A percentile compares a stretch with the other conserved stretches of the same genome.
These are phyloP conservation scores for Carettochelys insculpta DNA, from an alignment of 2,113 vertebrate species.

Conservation along the genomic window DNA sequence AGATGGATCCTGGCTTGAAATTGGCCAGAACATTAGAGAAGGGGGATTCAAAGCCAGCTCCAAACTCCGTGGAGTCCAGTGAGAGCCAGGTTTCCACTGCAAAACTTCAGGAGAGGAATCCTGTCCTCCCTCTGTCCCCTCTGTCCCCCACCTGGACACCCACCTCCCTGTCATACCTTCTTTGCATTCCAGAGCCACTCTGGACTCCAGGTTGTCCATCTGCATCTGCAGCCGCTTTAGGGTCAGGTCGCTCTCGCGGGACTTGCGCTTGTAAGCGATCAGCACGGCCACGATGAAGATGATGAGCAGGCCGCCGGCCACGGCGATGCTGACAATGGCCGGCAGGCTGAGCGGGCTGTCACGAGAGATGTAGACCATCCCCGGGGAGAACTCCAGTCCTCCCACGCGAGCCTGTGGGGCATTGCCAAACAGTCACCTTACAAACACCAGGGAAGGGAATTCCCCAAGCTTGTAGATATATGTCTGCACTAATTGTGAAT, in stretches of 20 bases:
- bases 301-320: conserved; percentile 92
- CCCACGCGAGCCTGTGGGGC: conserved; percentile 90
- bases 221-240: conserved; percentile 98
- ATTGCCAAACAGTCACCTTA: fast-evolving
- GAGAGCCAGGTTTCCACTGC: not conserved
- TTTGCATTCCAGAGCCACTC: conserved; percentile 97
- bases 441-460: not conserved
- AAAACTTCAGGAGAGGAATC: not conserved
- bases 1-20: not conserved
- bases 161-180: conserved; percentile 81
- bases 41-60: not conserved
- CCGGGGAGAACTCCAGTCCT: conserved; percentile 94
- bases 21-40: not conserved
- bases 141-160: no score
- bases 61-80: not conserved
- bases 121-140: no score
- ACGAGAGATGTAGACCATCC: conserved; percentile 94
- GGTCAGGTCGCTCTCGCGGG: conserved; percentile 95
- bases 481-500: no score
- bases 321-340: conserved; percentile 95
- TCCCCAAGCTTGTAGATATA: no score
- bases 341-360: conserved; percentile 97
- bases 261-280: conserved; percentile 98
- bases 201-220: conserved; percentile 99
- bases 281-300: conserved; percentile 96